Percentiles rank a stretch among this genome's conserved stretches.
These are phyloP conservation scores for Myopa testacea DNA, from an alignment of 2,888 invertebrate genomes.

Conservation along the genomic window DNA sequence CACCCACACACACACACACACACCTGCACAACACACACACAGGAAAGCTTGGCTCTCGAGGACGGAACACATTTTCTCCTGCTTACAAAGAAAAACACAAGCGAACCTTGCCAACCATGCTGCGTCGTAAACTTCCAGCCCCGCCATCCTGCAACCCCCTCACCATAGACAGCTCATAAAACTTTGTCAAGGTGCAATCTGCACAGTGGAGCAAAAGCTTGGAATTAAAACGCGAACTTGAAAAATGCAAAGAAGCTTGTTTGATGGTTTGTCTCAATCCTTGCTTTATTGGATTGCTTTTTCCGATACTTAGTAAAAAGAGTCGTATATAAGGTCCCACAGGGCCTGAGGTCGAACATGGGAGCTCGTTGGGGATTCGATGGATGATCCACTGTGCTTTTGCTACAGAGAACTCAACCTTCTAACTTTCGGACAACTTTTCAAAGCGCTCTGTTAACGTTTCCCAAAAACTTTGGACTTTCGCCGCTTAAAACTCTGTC, in stretches of 20 bases:
- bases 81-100: background rate
- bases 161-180: background rate
- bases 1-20: background rate
- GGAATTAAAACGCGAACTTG: too few relatives aligned
- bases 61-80: background rate
- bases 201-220: slow-evolving; percentile 15
- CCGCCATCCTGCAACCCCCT: background rate
- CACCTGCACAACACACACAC: slow-evolving; percentile 1
- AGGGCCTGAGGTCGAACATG: too few relatives aligned
- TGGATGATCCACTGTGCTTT: background rate
- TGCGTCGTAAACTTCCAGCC: background rate
- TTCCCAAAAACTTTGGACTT: slow-evolving; percentile 10
- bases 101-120: slow-evolving; percentile 8
- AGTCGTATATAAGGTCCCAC: too few relatives aligned
- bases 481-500: background rate
- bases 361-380: too few relatives aligned
- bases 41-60: background rate
- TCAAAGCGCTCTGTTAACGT: slow-evolving; percentile 7
- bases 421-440: slow-evolving; percentile 15
- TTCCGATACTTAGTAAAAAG: too few relatives aligned
- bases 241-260: too few relatives aligned
- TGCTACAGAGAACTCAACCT: background rate
- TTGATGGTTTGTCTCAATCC: too few relatives aligned
- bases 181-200: too few relatives aligned
- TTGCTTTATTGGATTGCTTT: too few relatives aligned